Base-by-base conservation (phyloP, 1,140 invertebrate genomes). In the Pseudoatta argentina region DNA sequence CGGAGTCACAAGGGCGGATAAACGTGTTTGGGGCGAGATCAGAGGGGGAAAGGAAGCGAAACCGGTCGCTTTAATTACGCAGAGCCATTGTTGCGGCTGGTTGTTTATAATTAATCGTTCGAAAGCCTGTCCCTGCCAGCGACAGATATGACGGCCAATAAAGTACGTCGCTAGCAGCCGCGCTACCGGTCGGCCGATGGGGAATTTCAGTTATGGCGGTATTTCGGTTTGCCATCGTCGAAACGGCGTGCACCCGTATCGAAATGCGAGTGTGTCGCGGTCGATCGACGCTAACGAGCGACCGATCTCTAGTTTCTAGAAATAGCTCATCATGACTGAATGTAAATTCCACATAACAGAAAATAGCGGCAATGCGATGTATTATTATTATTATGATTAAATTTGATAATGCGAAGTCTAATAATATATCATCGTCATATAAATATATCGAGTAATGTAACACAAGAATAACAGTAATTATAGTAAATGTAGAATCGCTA, bases 71-170 rank as follows among this genome's bases (percentile, higher is more conserved):
- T 94, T 92, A 94, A 94, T 94, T 94, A 93, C 91, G 88, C 89
- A 87, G 85, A 88, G 87, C 92, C 86, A 94, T 94, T 94, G 93
- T 94, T 93, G 89, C 91, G 93, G 86, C 89, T 91, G 91, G 90
- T 94, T 94, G 94, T 94, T 95, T 94, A 94, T 94, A 94, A 94
- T 94, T 94, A 94, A 94, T 94, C 92, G 93, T 93, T 94, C 82
- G 91, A 89, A 89, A 92, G 88, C 92, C 88, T 85, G 91, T 91
- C 86, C 79, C 94, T 94, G 94, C 92, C 92, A 92, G 79, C 91
- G 91, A 94, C 94, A 95, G 94, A 95, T 94, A 94, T 93, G 94
- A 94, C 92, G 91, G 91, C 92, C 93, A 94, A 95, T 94, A 94
- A 95, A 95, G 93, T 94, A 92, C 92, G 94, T 93, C 93, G 89